A percentile compares a stretch with the other conserved stretches of the same genome.
These are phyloP conservation scores for Nesoenas mayeri DNA, from an alignment of 2,113 vertebrate species.

Conservation along the genomic window DNA sequence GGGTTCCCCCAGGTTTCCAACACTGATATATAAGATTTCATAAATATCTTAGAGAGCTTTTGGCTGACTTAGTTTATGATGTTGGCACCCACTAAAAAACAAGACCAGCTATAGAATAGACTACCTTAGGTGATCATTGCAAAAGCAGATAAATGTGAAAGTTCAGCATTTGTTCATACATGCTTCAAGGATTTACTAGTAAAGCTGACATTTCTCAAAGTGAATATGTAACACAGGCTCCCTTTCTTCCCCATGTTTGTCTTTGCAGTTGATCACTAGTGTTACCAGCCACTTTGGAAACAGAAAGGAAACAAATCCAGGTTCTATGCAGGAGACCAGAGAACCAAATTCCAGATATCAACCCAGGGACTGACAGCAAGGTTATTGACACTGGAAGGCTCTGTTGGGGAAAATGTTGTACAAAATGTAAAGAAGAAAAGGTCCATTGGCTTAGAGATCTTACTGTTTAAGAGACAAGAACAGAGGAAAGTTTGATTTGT, in stretches of 20 bases:
- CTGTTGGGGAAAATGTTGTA: background rate
- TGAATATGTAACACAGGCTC: background rate
- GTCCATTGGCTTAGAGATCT: background rate
- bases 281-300: background rate
- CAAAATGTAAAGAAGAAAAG: background rate
- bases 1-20: background rate
- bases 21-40: background rate
- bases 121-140: background rate
- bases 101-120: background rate
- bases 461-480: background rate
- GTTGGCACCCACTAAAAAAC: background rate
- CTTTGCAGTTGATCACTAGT: background rate
- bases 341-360: background rate
- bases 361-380: background rate
- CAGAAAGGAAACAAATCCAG: background rate
- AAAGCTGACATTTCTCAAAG: background rate
- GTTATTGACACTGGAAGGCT: background rate
- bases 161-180: background rate
- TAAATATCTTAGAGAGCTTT: background rate
- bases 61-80: background rate
- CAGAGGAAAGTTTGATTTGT: background rate
- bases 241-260: background rate
- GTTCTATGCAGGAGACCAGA: background rate
- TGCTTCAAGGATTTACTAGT: background rate
- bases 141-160: background rate